Evolutionary conservation across 2,113 vertebrate species (phyloP).

Genomic region (Dipodomys ordii): DNA sequence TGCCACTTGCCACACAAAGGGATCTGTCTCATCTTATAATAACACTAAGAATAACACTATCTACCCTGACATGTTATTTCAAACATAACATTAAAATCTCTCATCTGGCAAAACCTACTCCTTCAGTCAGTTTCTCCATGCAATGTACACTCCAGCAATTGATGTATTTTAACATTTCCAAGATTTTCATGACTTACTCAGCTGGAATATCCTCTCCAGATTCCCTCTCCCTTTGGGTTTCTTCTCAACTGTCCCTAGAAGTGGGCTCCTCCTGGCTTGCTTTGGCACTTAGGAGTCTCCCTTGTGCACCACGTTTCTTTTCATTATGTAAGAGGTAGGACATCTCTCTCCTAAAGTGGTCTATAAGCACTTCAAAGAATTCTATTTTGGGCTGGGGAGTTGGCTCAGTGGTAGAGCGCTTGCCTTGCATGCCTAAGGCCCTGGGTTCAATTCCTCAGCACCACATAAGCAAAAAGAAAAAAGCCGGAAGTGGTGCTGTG

Average conservation of each 20-base stretch:
- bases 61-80: neutral
- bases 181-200: neutral
- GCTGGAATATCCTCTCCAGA: neutral
- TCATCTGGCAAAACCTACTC: slow-evolving; percentile 12
- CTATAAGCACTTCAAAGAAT: slow-evolving; percentile 23
- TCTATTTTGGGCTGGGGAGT: too few species aligned
- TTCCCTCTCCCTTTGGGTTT: slow-evolving; percentile 14
- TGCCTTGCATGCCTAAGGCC: too few species aligned
- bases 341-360: neutral
- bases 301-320: slow-evolving; percentile 3
- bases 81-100: slow-evolving; percentile 50
- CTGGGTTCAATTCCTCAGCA: too few species aligned
- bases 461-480: too few species aligned
- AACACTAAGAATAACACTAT: neutral
- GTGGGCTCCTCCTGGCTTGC: slow-evolving; percentile 16
- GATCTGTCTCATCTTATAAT: neutral
- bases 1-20: neutral
- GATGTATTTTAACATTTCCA: neutral
- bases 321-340: neutral
- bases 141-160: neutral
- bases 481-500: too few species aligned
- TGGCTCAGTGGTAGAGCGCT: too few species aligned
- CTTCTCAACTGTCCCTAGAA: neutral
- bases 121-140: neutral
- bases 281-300: slow-evolving; percentile 17